Evolutionary conservation across 2,113 vertebrate species (phyloP), one percentile per base, ranked within the genome.

Genomic region (Hylia prasina): DNA sequence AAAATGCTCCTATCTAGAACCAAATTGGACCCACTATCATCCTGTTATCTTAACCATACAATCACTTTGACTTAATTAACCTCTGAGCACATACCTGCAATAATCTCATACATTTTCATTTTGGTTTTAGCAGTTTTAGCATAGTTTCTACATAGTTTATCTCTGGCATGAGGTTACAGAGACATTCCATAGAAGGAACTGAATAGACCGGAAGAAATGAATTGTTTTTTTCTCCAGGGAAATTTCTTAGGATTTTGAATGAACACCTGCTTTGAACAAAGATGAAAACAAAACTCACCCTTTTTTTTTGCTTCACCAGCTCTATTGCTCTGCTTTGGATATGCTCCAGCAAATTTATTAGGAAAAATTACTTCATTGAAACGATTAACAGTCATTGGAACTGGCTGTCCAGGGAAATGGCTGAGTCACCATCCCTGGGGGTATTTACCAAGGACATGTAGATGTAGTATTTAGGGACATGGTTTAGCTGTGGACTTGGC

Each of bases 21-120:
- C 31, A 82, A 87, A 91, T 95, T 69, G 94, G 57, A 61, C 6
- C 11, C 50, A 45, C 44, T 70, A 71, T 91, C 81, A 93, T 57
- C 30, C 48, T 91, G 37, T 61, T 93, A 48, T 39, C 65, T 69
- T 94, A 85, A 88, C 82, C 73, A 77, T 45, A 48, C 85, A 78
- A 87, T 68, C 70, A 60, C 15, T 87, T 76, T n/a, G 56, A 75
- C 19, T 93, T 91, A 47, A 81, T 95, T 92, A 94, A 90, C 50
- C 61, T 79, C 79, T 85, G 66, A 69, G 92, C 54, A 70, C 23
- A 50, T 76, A 42, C 50, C 75, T 68, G 40, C 58, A 73, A 37
- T 44, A 83, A 31, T 88, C 35, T 89, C 80, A 77, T 64, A 37
- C 47, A 51, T 90, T 94, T 90, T 86, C 39, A 35, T 81, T 86